Base-by-base conservation (phyloP, 2,113 vertebrate genomes). In the Rutilus rutilus region DNA sequence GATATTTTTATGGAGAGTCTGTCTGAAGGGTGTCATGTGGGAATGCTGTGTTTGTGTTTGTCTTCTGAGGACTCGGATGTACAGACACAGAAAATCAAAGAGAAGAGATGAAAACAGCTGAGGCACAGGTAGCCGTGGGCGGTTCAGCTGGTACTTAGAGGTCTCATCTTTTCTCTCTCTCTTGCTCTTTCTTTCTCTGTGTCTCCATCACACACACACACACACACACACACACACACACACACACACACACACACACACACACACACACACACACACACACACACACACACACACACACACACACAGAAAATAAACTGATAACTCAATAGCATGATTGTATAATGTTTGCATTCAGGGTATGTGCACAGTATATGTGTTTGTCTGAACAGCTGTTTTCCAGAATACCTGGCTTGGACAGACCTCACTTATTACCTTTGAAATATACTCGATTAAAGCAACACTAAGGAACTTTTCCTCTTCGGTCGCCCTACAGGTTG, bases 81-180 rank as follows among this genome's bases (percentile, higher is more conserved):
- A 75, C 85, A 82, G 57, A 81, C 71, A 81, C 69, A 82, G 42
- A 65, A 65, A 86, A 86, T 86, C 85, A 86, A 86, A 86, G 71
- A 25, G 23, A 62, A 45, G 65, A 86, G 77, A 86, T 79, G 64
- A 69, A 86, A 83, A 83, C 81, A 73, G 81, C 77, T 78, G 71
- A 77, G 67, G 71, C 52, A 75, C 67, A 81, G 67, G 85, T 62
- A 76, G 85, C 71, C 47, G 78, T 82, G 79, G 71, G 79, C 71
- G 64, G 27, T 86, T 65, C 85, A 77, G 52, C 78, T 75, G 78
- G 36, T 80, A 30, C 80, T 82, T 82, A 52, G 65, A 75, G 65
- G 30, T 69, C 64, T 82, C 80, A 39, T 71, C 47, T 82, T 82
- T 71, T 82, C 62, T 54, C 10, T 52, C 45, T 30, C 64, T 36